Conservation (phyloP, 2,888 invertebrate species). For the Spodoptera exigua region DNA sequence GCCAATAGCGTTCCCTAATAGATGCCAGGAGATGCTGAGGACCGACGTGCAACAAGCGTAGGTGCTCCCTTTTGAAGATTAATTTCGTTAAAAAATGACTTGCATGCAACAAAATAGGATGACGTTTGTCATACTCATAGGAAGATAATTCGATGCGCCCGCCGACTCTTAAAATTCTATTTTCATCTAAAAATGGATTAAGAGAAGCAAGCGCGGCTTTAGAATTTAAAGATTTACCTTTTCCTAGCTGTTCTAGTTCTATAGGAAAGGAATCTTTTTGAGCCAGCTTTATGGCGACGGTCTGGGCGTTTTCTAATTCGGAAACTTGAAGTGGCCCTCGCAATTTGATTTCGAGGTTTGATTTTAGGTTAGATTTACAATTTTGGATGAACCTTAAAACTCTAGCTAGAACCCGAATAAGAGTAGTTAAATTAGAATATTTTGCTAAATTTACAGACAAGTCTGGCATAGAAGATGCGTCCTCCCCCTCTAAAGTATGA, state of each 20-base stretch:
- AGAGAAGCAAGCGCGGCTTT: conserved; percentile 8
- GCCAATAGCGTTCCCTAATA: conserved; percentile 12
- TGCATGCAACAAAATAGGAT: conserved; percentile 2
- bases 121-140: conserved; percentile 6
- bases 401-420: conserved; percentile 4
- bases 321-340: conserved; percentile 2
- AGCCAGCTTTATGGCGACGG: background rate
- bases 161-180: background rate
- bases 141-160: conserved; percentile 5
- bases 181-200: conserved; percentile 9
- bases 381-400: conserved; percentile 5
- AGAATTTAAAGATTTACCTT: conserved; percentile 12
- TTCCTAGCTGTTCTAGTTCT: conserved; percentile 6
- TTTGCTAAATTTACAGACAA: conserved; percentile 7
- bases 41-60: conserved; percentile 8
- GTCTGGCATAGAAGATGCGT: conserved; percentile 1
- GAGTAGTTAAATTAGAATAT: no score
- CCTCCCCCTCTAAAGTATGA: conserved; percentile 3
- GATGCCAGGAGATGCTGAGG: conserved; percentile 9
- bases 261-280: conserved; percentile 11
- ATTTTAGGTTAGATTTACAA: background rate
- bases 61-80: conserved; percentile 1
- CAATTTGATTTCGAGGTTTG: background rate
- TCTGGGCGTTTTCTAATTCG: conserved; percentile 11
- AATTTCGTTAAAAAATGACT: conserved; percentile 1